These are phyloP conservation scores for Mesodorylaimus sp. DNA, from an alignment of 2,888 invertebrate genomes.

Conservation along the genomic window DNA sequence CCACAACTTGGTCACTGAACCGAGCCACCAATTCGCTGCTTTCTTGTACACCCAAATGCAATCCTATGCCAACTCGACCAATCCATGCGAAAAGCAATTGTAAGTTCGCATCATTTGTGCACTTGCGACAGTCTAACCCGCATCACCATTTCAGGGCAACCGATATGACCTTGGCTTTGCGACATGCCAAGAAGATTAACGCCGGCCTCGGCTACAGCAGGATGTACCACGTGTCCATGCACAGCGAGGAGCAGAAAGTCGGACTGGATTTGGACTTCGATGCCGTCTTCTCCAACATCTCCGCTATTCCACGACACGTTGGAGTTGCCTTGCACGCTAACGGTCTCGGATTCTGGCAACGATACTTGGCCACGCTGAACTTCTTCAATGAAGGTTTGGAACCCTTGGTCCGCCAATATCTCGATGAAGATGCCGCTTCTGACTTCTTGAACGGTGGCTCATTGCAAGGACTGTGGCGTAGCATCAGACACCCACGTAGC, in stretches of 20 bases:
- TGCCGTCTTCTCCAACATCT: conserved; percentile 14
- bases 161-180: conserved; percentile 14
- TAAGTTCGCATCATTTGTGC: background rate
- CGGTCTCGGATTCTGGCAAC: conserved; percentile 19
- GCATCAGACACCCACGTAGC: background rate
- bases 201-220: conserved; percentile 13
- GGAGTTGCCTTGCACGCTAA: conserved; percentile 16
- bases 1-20: conserved; percentile 16
- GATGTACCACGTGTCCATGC: conserved; percentile 16
- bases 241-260: conserved; percentile 2
- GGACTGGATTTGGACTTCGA: conserved; percentile 18
- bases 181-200: conserved; percentile 11
- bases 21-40: conserved; percentile 18
- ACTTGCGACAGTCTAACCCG: background rate
- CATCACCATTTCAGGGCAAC: conserved; percentile 4
- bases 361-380: conserved; percentile 14
- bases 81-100: conserved; percentile 17
- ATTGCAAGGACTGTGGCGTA: background rate
- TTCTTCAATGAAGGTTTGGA: conserved; percentile 10
- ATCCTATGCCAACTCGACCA: conserved; percentile 16
- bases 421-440: background rate
- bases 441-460: background rate
- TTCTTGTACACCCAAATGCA: conserved; percentile 19
- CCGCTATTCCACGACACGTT: conserved; percentile 11
- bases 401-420: background rate